A percentile compares a stretch with the other conserved stretches of the same genome.
Evolutionary conservation across 2,113 vertebrate genomes (phyloP).

Genomic region (Ranitomeya variabilis): DNA sequence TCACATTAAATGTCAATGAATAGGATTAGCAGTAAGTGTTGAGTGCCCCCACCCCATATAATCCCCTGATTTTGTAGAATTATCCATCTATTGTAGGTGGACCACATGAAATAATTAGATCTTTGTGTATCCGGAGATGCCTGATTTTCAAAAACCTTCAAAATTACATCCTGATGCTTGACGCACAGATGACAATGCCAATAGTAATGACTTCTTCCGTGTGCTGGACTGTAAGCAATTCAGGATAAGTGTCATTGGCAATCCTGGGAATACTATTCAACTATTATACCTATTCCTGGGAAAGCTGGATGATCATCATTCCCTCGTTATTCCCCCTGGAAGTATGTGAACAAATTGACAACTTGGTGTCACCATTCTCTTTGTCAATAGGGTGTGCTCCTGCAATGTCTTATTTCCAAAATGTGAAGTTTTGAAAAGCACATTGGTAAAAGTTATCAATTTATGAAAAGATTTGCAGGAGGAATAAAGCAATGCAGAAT

Average conservation of each 20-base stretch:
- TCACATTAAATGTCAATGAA: conserved; percentile 39
- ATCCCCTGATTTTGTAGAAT: background rate
- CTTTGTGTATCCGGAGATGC: background rate
- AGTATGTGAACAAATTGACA: too few relatives aligned
- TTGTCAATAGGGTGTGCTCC: background rate
- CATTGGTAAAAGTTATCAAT: background rate
- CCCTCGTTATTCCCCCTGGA: too few relatives aligned
- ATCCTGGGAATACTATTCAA: background rate
- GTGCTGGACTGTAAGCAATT: background rate
- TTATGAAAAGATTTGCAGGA: background rate
- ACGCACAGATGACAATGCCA: background rate
- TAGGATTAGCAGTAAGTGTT: conserved; percentile 19
- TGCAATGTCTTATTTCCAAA: too few relatives aligned
- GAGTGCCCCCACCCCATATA: background rate
- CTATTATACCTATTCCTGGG: background rate
- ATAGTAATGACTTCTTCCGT: background rate
- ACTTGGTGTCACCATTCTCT: background rate
- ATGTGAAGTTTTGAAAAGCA: background rate
- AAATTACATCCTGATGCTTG: background rate
- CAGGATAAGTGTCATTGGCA: background rate
- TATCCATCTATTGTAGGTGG: background rate
- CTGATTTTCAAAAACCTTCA: background rate
- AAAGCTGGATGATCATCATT: background rate
- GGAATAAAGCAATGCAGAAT: background rate
- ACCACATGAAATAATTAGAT: background rate